phyloP scores from a whole-genome alignment of 2,113 vertebrate species.

The Pagrus major region DNA sequence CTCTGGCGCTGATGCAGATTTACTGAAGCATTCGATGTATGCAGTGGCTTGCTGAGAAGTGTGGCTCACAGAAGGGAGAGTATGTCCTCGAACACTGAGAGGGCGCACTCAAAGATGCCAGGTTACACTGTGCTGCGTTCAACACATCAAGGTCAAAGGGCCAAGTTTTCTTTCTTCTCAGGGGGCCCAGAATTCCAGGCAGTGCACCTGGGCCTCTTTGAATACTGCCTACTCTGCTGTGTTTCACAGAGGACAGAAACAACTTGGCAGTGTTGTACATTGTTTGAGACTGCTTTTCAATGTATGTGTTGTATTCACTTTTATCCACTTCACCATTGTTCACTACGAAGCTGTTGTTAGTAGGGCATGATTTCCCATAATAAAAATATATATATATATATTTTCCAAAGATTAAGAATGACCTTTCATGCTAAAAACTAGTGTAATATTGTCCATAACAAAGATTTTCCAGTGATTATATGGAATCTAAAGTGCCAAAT shows the following conservation, averaged over 20 bases:
- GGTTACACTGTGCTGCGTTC: slow-evolving; percentile 25
- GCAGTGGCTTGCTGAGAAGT: slow-evolving; percentile 46
- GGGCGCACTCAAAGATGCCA: slow-evolving; percentile 11
- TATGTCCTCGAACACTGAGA: slow-evolving; percentile 5
- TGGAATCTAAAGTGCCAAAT: too few species aligned
- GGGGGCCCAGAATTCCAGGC: slow-evolving; percentile 18
- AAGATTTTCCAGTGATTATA: too few species aligned
- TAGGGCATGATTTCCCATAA: background rate
- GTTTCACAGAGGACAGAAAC: background rate
- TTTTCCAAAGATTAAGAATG: too few species aligned
- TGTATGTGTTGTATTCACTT: background rate
- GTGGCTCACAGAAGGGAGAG: slow-evolving; percentile 15
- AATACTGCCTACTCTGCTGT: background rate
- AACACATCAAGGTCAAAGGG: slow-evolving; percentile 35
- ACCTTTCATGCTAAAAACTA: too few species aligned
- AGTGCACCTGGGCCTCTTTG: slow-evolving; percentile 6
- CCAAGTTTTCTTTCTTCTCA: slow-evolving; percentile 9
- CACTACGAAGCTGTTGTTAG: background rate
- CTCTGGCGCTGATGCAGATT: slow-evolving; percentile 23
- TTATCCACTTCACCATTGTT: background rate
- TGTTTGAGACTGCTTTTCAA: background rate
- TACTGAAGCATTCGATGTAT: slow-evolving; percentile 33
- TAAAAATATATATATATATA: too few species aligned
- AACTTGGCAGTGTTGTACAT: background rate
- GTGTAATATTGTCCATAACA: too few species aligned